A percentile compares a stretch with the other conserved stretches of the same genome.
phyloP scores from a whole-genome alignment of 2,797 vertebrate genomes.

The Momotus momota region DNA sequence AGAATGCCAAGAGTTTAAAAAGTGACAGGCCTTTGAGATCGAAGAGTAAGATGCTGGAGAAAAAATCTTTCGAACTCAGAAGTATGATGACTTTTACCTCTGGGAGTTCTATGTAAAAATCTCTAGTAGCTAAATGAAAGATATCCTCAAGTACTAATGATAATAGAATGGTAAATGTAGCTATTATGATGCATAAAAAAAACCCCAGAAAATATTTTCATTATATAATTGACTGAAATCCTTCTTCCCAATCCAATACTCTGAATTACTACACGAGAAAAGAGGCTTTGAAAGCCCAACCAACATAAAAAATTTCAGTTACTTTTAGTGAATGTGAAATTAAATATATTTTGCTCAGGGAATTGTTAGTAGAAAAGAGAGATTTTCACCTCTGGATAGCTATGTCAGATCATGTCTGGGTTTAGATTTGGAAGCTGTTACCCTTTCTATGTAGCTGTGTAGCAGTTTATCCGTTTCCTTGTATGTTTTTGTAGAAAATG shows the following conservation, averaged over 20 bases:
- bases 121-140: not conserved
- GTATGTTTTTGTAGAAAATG: not conserved
- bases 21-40: not conserved
- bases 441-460: not conserved
- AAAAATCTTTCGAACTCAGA: constrained; percentile 38
- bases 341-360: not conserved
- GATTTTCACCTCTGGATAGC: not conserved
- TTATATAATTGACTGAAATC: not conserved
- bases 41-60: constrained; percentile 9
- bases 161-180: not conserved
- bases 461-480: not conserved
- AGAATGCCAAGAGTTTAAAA: constrained; percentile 52
- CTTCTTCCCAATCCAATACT: not conserved
- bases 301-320: not conserved
- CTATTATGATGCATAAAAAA: constrained; percentile 1
- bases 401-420: not conserved
- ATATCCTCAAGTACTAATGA: not conserved
- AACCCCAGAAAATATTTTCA: not conserved
- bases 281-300: not conserved
- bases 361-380: not conserved
- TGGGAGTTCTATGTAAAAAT: not conserved
- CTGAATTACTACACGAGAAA: not conserved
- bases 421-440: not conserved
- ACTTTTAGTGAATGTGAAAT: not conserved
- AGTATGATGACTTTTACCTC: not conserved